A percentile compares a stretch with the other conserved stretches of the same genome.
These are phyloP conservation scores for Holotrichia oblita DNA, from an alignment of 1,140 invertebrate genomes.

Conservation along the genomic window DNA sequence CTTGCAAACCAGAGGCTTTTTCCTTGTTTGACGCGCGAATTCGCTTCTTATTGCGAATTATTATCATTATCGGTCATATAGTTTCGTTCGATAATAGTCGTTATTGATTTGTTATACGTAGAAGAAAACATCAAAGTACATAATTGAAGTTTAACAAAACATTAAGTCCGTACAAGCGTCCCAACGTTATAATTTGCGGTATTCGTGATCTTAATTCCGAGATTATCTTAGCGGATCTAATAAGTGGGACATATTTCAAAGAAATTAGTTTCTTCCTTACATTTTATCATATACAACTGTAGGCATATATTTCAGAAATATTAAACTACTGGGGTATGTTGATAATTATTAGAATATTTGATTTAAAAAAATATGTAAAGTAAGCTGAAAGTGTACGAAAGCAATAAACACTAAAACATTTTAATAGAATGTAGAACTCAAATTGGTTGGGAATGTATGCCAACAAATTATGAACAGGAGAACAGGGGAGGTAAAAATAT, in stretches of 20 bases:
- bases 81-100: conserved; percentile 10
- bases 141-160: background rate
- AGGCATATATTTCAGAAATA: background rate
- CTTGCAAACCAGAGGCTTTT: background rate
- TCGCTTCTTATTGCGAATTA: conserved; percentile 26
- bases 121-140: background rate
- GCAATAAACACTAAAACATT: too few species aligned
- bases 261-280: background rate
- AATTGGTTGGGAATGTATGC: too few species aligned
- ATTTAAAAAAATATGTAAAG: too few species aligned
- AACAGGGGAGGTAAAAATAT: too few species aligned
- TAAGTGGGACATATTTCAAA: background rate
- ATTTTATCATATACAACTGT: background rate
- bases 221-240: background rate
- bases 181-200: conserved; percentile 5
- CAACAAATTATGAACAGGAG: too few species aligned
- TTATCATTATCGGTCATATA: conserved; percentile 23
- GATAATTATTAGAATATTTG: too few species aligned
- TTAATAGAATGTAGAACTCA: too few species aligned
- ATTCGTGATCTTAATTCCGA: background rate
- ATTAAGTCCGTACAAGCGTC: background rate
- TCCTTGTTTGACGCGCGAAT: conserved; percentile 24
- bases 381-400: too few species aligned
- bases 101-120: conserved; percentile 18
- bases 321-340: too few species aligned